Percentiles rank a stretch among this genome's conserved stretches.
Evolutionary conservation across 1,140 invertebrate genomes (phyloP).

Genomic region (Eriocheir sinensis): DNA sequence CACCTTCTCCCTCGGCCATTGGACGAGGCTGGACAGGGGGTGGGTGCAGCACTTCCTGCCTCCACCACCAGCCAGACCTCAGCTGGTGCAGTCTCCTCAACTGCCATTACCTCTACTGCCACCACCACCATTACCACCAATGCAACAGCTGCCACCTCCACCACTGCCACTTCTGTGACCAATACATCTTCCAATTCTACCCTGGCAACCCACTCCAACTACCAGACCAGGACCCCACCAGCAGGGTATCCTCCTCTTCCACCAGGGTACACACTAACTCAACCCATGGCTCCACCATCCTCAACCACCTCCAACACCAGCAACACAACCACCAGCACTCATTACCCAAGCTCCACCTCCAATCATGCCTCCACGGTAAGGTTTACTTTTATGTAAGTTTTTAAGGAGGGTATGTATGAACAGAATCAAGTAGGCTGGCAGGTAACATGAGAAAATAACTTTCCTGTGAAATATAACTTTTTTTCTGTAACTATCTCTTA

Average conservation of each 20-base stretch:
- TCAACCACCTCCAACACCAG: background rate
- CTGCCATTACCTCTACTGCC: conserved; percentile 6
- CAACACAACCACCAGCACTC: background rate
- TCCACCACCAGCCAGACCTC: background rate
- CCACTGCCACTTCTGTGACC: background rate
- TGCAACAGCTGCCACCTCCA: background rate
- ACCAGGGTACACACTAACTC: conserved; percentile 77
- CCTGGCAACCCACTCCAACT: conserved; percentile 31
- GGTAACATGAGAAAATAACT: too few species aligned
- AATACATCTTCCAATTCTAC: background rate
- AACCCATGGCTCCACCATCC: conserved; percentile 76
- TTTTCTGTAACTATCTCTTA: background rate
- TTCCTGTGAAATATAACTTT: background rate
- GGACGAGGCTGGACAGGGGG: background rate
- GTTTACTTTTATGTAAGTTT: conserved; percentile 6
- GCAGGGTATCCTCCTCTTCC: conserved; percentile 78
- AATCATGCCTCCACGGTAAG: conserved; percentile 46
- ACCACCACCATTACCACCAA: background rate
- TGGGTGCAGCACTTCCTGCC: background rate
- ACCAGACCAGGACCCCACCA: conserved; percentile 72
- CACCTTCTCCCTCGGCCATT: conserved; percentile 75
- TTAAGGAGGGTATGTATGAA: too few species aligned
- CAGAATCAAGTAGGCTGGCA: too few species aligned
- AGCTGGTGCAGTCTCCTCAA: background rate
- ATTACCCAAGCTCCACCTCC: conserved; percentile 26